Evolutionary conservation across 1,140 invertebrate genomes (phyloP).

Genomic region (Lutraria rhynchaena): DNA sequence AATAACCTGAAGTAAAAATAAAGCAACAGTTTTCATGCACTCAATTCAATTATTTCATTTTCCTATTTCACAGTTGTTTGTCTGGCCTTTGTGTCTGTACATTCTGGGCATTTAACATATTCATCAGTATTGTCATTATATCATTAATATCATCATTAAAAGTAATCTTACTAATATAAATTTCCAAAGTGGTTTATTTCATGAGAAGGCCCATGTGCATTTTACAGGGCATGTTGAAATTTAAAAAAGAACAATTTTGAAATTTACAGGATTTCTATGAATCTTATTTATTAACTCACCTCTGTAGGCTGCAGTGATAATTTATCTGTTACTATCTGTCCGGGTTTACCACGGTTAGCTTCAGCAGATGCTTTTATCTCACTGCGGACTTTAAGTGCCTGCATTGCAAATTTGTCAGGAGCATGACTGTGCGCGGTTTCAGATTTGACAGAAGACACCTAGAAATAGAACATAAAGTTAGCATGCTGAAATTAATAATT

Average conservation of each 20-base stretch:
- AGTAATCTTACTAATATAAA: no score
- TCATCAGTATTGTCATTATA: no score
- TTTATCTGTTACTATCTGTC: slow-evolving; percentile 32
- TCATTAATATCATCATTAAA: no score
- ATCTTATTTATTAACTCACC: no score
- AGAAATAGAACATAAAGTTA: no score
- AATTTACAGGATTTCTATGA: no score
- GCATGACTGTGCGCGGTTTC: not conserved
- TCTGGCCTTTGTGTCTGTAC: not conserved
- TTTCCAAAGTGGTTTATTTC: no score
- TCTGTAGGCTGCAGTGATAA: slow-evolving; percentile 6
- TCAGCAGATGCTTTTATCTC: slow-evolving; percentile 2
- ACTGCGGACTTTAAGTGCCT: not conserved
- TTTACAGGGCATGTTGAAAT: no score
- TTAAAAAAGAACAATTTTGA: no score
- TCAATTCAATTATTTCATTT: not conserved
- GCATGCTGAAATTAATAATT: no score
- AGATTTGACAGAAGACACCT: slow-evolving; percentile 1
- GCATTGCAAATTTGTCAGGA: not conserved
- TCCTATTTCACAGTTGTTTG: not conserved
- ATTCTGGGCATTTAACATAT: no score
- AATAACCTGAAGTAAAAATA: slow-evolving; percentile 12
- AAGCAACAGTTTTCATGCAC: not conserved
- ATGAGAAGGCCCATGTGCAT: no score
- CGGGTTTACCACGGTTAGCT: slow-evolving; percentile 29